These are phyloP conservation scores for Pseudorhiza aurosa DNA, from an alignment of 30 jellyfish, hydroid and myxozoan genomes.

Conservation along the genomic window DNA sequence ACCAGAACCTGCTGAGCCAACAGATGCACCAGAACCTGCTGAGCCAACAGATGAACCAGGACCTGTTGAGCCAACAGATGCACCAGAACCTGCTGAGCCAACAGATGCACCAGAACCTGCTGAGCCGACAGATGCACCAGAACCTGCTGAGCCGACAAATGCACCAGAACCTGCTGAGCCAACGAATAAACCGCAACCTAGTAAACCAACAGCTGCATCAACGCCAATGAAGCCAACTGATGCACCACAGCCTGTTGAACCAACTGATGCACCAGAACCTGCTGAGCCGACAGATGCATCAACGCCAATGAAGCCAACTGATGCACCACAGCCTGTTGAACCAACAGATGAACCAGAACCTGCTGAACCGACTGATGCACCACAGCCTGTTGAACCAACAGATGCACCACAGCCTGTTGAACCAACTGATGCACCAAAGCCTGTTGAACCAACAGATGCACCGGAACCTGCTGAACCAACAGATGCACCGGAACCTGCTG, in stretches of 20 bases:
- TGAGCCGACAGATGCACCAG: background rate
- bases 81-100: background rate
- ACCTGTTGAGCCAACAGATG: constrained; percentile 18
- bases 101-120: background rate
- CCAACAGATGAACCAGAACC: background rate
- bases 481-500: too few species aligned
- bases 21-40: background rate
- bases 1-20: background rate
- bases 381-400: background rate
- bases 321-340: background rate
- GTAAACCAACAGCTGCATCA: background rate
- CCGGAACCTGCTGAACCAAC: too few species aligned
- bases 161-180: background rate
- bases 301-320: background rate
- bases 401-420: background rate
- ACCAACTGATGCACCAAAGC: background rate
- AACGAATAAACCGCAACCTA: background rate
- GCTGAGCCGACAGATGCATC: background rate
- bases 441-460: background rate
- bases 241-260: background rate
- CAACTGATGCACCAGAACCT: background rate
- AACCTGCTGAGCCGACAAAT: background rate
- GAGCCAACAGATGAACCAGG: constrained; percentile 7
- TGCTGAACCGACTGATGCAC: background rate
- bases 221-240: background rate